Evolutionary conservation across 1,140 invertebrate species (phyloP), one percentile per base, ranked within the genome.

Genomic region (Pseudomyrmex gracilis): DNA sequence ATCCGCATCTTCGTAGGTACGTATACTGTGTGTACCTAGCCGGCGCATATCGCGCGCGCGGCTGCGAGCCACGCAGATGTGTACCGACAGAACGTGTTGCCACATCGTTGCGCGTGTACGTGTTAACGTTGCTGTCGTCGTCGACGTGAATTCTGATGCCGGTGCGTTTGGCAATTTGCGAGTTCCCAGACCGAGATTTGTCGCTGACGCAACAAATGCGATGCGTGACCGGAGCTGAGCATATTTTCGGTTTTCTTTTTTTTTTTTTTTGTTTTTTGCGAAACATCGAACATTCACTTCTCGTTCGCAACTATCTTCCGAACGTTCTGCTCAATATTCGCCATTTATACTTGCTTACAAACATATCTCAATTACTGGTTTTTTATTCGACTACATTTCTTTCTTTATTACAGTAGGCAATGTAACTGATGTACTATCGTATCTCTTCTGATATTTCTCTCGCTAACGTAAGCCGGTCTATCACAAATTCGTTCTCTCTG

Each of bases 1-100:
- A 93, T 94, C 90, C 90, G 90, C 90, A 92, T 94, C 91, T 93
- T 92, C 90, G 89, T 70, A 82, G 55, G 47, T 78, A 58, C 71
- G 71, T 78, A 34, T 34, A 70, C 64, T 34, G 64, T 78, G 76
- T 78, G 53, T 78, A 76, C 22, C 71, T 86, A 83, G 73, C 71
- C 61, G 55, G 77, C 43, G 22, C 51, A 80, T 71, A 15, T 43
- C 70, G 45, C 53, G n/a, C 55, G 49, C 20, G 61, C 67, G 53
- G 49, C 67, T 66, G 73, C 49, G 60, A 73, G 12, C 64, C 51
- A 55, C 73, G 60, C 53, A 77, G 74, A 77, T 84, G 82, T 78
- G 73, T 76, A 66, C 82, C 74, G 82, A 60, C 61, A 45, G 53
- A 20, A 88, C 82, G 49, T 85, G 82, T 80, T 84, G 77, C 76